A percentile compares a stretch with the other conserved stretches of the same genome.
These are phyloP conservation scores for Rhamnusium bicolor DNA, from an alignment of 2,888 invertebrate genomes.

Conservation along the genomic window DNA sequence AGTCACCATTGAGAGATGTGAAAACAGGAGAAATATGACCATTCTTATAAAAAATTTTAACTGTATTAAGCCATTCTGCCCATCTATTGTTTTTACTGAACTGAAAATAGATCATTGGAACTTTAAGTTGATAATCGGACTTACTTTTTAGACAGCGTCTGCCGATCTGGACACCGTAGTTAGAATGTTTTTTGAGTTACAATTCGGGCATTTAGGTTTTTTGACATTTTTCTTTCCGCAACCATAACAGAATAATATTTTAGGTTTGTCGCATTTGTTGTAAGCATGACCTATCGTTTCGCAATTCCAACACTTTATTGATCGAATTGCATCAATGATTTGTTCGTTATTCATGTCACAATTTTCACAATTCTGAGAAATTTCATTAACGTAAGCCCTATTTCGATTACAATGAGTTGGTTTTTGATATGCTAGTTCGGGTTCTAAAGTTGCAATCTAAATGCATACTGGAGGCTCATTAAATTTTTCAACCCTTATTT, in stretches of 20 bases:
- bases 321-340: not conserved
- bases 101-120: too few species aligned
- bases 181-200: not conserved
- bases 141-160: not conserved
- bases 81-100: not conserved
- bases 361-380: too few species aligned
- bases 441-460: too few species aligned
- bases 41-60: not conserved
- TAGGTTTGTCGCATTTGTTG: not conserved
- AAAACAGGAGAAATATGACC: not conserved
- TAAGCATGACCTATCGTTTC: not conserved
- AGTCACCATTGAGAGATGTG: not conserved
- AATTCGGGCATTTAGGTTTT: not conserved
- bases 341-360: too few species aligned
- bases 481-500: too few species aligned
- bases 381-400: too few species aligned
- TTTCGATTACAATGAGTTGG: too few species aligned
- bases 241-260: not conserved
- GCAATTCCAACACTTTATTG: slow-evolving; percentile 14
- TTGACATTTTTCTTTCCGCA: not conserved
- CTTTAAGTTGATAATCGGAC: not conserved
- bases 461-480: too few species aligned
- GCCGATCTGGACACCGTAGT: not conserved
- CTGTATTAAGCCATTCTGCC: not conserved
- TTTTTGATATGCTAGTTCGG: too few species aligned